Percentiles rank a stretch among this genome's conserved stretches.
These are phyloP conservation scores for Hylyphantes graminicola DNA, from an alignment of 1,140 invertebrate genomes.

Conservation along the genomic window DNA sequence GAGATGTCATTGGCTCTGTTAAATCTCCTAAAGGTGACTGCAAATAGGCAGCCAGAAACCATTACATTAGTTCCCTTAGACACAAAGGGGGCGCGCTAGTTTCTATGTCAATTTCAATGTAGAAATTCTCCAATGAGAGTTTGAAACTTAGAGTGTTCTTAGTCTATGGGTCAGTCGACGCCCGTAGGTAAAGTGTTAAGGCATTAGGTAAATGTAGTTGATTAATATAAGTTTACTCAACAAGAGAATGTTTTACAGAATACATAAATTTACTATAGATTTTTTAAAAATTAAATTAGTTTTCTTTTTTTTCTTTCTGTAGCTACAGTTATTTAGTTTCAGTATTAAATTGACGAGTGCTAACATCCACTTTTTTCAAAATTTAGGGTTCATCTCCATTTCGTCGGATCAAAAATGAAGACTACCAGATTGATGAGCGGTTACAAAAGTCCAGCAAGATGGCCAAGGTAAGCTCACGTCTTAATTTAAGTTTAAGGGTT, in stretches of 20 bases:
- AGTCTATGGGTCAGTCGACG: too few relatives aligned
- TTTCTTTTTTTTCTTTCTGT: not conserved
- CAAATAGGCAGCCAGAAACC: too few relatives aligned
- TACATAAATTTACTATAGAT: not conserved
- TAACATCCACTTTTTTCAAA: not conserved
- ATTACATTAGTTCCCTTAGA: too few relatives aligned
- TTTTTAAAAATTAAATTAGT: not conserved
- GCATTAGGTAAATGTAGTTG: not conserved
- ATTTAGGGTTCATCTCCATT: slow-evolving; percentile 42
- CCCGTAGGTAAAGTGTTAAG: too few relatives aligned
- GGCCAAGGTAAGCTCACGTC: slow-evolving; percentile 10
- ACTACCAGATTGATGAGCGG: slow-evolving; percentile 22
- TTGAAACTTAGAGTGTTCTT: too few relatives aligned
- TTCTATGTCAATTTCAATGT: too few relatives aligned
- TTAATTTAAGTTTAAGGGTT: not conserved
- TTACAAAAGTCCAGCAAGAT: slow-evolving; percentile 25
- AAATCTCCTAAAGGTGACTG: too few relatives aligned
- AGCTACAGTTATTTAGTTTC: not conserved
- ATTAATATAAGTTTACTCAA: not conserved
- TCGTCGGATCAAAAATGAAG: slow-evolving; percentile 42
- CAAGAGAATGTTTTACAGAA: not conserved
- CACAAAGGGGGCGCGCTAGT: too few relatives aligned
- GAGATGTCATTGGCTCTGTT: too few relatives aligned
- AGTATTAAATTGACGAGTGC: not conserved
- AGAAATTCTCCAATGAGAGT: too few relatives aligned